Evolutionary conservation across 2,797 vertebrate genomes (phyloP), one percentile per base, ranked within the genome.

Genomic region (Manis pentadactyla): DNA sequence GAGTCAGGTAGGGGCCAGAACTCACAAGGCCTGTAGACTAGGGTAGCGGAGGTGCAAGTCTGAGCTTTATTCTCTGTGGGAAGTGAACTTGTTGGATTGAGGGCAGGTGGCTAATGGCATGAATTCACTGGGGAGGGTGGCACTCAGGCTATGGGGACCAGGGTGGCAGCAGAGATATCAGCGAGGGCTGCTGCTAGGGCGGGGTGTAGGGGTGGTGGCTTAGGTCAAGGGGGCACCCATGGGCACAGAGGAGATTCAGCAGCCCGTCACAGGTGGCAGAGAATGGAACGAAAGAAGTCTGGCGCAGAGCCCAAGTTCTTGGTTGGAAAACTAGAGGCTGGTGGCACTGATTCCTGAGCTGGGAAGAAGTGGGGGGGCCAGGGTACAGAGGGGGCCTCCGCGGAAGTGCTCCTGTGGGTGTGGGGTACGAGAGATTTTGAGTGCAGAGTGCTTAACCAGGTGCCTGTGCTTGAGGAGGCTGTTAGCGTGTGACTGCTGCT

Each of bases 331-430:
- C 29, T 7, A 7, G 77, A 79, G n/a, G 23, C 17, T 6, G 49
- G 37, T 1, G 0, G 53, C 29, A n/a, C 3, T 53, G 15, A 34
- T 42, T 81, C 42, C 78, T 29, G 79, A 81, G 84, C 31, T 25
- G 49, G 11, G 8, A 49, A 15, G 9, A 39, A 4, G 0, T 0
- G 9, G 34, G 15, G 13, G 7, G 34, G 18, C 19, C 53, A 0
- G 7, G 6, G 49, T 15, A 21, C 0, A 1, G 46, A 34, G 37
- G 57, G 55, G 31, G 51, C 15, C 7, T 27, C 11, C 0, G 4
- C 1, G 59, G 27, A 39, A 19, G n/a, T 7, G 25, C 9, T 37
- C 64, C 53, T 27, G 9, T 6, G 34, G 34, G 23, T 1, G 1
- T 19, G 3, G 7, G 37, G 57, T 49, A n/a, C 42, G 69, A 86